Evolutionary conservation across 2,113 vertebrate genomes (phyloP).

Genomic region (Mastomys coucha): DNA sequence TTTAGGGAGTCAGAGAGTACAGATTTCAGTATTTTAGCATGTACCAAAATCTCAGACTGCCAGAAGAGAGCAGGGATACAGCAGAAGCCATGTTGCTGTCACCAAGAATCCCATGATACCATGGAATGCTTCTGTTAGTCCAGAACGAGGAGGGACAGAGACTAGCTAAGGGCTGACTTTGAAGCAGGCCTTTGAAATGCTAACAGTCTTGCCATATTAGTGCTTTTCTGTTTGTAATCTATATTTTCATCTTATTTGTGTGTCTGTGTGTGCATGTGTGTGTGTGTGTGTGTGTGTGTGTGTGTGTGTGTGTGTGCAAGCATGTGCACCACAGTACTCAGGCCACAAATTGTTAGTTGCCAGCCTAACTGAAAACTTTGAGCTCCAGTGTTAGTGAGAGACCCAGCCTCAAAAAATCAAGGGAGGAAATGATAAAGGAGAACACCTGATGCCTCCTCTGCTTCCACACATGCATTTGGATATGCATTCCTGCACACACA

Average conservation of each 20-base stretch:
- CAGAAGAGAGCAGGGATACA: background rate
- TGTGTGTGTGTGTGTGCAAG: background rate
- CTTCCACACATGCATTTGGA: background rate
- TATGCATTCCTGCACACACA: background rate
- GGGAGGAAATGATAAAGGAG: background rate
- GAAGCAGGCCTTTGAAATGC: background rate
- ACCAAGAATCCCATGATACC: background rate
- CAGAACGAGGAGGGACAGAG: background rate
- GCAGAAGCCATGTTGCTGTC: background rate
- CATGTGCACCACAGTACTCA: background rate
- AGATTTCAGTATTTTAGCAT: background rate
- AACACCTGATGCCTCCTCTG: background rate
- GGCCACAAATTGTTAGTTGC: background rate
- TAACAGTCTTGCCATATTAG: background rate
- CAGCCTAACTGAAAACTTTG: background rate
- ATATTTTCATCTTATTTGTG: background rate
- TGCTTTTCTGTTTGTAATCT: background rate
- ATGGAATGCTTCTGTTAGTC: background rate
- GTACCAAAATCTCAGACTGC: background rate
- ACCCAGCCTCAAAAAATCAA: background rate
- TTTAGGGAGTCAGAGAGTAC: background rate
- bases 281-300: background rate
- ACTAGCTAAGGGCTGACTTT: background rate
- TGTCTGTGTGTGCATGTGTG: background rate
- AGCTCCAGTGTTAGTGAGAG: background rate